Percentiles rank a stretch among this genome's conserved stretches.
phyloP scores from a whole-genome alignment of 2,888 invertebrate species.

The Erynnis tages region DNA sequence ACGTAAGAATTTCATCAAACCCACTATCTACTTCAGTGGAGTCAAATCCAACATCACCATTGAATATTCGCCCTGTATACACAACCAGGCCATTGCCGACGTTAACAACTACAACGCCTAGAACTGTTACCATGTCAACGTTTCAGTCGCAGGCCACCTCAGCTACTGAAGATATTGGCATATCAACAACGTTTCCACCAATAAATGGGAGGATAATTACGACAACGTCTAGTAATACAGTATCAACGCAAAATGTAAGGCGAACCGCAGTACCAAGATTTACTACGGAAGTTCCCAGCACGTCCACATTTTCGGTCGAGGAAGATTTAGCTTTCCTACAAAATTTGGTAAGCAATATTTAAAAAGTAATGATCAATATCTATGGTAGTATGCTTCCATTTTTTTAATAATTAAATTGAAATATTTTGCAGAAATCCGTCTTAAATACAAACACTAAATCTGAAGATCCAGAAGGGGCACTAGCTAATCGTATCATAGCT shows the following conservation, averaged over 20 bases:
- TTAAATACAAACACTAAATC: slow-evolving; percentile 59
- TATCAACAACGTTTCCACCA: slow-evolving; percentile 66
- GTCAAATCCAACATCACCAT: slow-evolving; percentile 63
- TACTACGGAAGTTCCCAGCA: slow-evolving; percentile 68
- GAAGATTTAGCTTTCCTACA: slow-evolving; percentile 83
- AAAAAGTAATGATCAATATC: neutral
- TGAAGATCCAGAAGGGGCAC: slow-evolving; percentile 69
- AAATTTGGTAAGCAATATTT: slow-evolving; percentile 76
- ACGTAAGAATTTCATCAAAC: slow-evolving; percentile 68
- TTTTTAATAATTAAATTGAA: neutral
- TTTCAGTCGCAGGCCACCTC: slow-evolving; percentile 45
- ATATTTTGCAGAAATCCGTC: slow-evolving; percentile 67
- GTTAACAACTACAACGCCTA: slow-evolving; percentile 51
- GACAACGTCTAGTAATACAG: slow-evolving; percentile 43
- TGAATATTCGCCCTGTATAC: slow-evolving; percentile 61
- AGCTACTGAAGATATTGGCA: slow-evolving; percentile 56
- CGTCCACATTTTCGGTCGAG: slow-evolving; percentile 73
- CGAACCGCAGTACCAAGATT: slow-evolving; percentile 42
- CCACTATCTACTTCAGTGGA: slow-evolving; percentile 61
- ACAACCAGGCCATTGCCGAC: slow-evolving; percentile 51
- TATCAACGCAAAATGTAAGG: slow-evolving; percentile 43
- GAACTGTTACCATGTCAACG: slow-evolving; percentile 49
- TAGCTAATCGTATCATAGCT: slow-evolving; percentile 80
- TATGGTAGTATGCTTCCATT: neutral
- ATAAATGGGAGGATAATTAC: slow-evolving; percentile 49